Evolutionary conservation across 2,888 invertebrate species (phyloP).

Genomic region (Neoscelio sp.): DNA sequence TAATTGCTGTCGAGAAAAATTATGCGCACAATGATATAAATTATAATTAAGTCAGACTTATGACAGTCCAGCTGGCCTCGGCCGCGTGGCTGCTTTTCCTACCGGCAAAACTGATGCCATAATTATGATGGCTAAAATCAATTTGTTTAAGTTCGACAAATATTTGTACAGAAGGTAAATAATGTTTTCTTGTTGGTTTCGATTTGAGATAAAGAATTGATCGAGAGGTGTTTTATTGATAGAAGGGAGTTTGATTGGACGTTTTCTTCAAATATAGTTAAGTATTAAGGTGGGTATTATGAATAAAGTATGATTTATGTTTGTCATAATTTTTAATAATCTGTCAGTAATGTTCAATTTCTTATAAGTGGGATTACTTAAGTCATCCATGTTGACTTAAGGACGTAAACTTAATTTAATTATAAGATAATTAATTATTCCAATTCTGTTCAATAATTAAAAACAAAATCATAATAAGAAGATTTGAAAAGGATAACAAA

Average conservation of each 20-base stretch:
- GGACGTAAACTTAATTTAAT: too few species aligned
- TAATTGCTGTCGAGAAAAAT: constrained; percentile 38
- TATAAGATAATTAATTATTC: too few species aligned
- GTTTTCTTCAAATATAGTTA: constrained; percentile 8
- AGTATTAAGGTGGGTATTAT: not conserved
- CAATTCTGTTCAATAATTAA: too few species aligned
- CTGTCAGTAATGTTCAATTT: too few species aligned
- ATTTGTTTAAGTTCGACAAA: constrained; percentile 2
- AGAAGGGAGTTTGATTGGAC: too few species aligned
- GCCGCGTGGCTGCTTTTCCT: constrained; percentile 20
- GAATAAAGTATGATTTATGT: constrained; percentile 4
- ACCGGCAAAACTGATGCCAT: constrained; percentile 23
- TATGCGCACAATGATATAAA: constrained; percentile 43
- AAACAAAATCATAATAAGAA: too few species aligned
- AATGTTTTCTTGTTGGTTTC: too few species aligned
- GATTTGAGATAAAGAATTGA: too few species aligned
- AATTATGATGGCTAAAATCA: constrained; percentile 24
- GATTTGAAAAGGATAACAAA: too few species aligned
- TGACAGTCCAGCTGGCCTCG: constrained; percentile 49
- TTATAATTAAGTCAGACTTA: constrained; percentile 41
- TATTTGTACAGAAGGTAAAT: not conserved
- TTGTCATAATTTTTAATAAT: constrained; percentile 9
- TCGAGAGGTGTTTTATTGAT: too few species aligned
- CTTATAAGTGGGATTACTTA: too few species aligned
- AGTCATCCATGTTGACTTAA: too few species aligned